Percentiles rank a stretch among this genome's conserved stretches.
Conservation (phyloP, 2,113 vertebrate species). For the Echinops telfairi region DNA sequence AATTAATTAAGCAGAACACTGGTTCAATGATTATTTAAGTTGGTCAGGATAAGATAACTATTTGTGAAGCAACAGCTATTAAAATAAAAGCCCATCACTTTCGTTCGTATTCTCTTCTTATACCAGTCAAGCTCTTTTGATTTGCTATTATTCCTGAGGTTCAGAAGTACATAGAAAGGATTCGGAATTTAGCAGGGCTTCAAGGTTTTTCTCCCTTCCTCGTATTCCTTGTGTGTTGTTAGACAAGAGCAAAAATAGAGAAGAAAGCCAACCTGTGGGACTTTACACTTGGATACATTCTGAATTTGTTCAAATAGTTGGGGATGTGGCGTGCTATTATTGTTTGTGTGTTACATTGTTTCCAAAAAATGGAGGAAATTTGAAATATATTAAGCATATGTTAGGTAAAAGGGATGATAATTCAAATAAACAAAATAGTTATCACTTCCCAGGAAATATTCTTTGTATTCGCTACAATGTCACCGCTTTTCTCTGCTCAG, state of each 20-base stretch:
- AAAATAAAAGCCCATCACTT: not conserved
- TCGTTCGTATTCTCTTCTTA: not conserved
- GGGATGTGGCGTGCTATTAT: not conserved
- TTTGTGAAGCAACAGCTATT: not conserved
- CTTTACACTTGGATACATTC: not conserved
- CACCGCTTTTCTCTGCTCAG: not conserved
- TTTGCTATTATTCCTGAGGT: not conserved
- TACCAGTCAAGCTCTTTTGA: not conserved
- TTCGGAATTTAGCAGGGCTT: not conserved
- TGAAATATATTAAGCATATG: not conserved
- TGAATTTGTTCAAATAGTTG: not conserved
- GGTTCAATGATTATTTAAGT: not conserved
- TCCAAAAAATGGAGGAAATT: conserved; percentile 7
- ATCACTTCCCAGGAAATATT: not conserved
- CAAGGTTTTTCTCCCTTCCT: not conserved
- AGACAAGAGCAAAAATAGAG: conserved; percentile 6
- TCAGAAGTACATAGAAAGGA: not conserved
- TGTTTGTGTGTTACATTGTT: not conserved
- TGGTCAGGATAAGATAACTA: not conserved
- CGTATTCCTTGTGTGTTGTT: not conserved
- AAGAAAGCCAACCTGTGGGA: not conserved
- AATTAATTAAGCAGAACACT: conserved; percentile 2
- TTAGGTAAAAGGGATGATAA: not conserved
- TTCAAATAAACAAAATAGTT: conserved; percentile 42
- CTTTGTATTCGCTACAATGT: not conserved